Evolutionary conservation across 2,797 vertebrate species (phyloP).

Genomic region (Cyprinella venusta): DNA sequence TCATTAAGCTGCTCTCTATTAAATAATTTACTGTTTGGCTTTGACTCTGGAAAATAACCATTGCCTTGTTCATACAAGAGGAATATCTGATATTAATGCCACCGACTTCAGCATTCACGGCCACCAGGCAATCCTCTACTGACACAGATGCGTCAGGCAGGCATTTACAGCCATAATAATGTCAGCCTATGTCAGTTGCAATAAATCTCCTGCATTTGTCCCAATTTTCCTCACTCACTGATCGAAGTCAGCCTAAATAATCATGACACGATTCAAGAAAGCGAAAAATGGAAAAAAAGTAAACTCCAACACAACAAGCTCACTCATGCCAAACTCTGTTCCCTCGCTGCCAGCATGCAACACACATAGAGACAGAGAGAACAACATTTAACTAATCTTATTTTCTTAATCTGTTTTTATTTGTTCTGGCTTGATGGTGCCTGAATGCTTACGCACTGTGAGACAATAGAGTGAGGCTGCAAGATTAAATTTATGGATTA

Average conservation of each 20-base stretch:
- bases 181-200: too few relatives aligned
- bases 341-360: too few relatives aligned
- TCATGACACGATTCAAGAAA: too few relatives aligned
- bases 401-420: conserved; percentile 46
- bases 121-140: not conserved
- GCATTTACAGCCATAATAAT: too few relatives aligned
- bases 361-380: not conserved
- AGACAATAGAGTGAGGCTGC: conserved; percentile 29
- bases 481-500: conserved; percentile 43
- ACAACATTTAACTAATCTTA: conserved; percentile 36
- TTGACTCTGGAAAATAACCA: not conserved
- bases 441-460: conserved; percentile 32
- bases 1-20: not conserved
- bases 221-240: too few relatives aligned
- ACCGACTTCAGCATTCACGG: not conserved
- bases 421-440: conserved; percentile 29
- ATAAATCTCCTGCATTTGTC: too few relatives aligned
- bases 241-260: too few relatives aligned
- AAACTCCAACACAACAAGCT: too few relatives aligned
- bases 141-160: too few relatives aligned
- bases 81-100: not conserved
- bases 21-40: not conserved
- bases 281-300: too few relatives aligned
- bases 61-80: not conserved
- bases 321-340: too few relatives aligned